Evolutionary conservation across 1,140 invertebrate genomes (phyloP), one percentile per base, ranked within the genome.

Genomic region (Drosophila asahinai): DNA sequence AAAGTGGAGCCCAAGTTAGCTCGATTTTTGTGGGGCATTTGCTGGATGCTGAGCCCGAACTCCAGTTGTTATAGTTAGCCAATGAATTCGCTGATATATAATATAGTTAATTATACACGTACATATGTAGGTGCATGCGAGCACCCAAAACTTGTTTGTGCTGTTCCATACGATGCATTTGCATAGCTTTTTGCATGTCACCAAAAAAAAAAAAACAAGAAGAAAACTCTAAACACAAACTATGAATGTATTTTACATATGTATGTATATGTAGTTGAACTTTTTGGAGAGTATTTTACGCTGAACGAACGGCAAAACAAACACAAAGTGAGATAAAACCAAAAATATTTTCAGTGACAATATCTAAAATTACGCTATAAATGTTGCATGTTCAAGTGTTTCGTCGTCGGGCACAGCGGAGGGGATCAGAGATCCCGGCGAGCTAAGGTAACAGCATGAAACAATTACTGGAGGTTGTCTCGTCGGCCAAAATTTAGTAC

Each of bases 221-320:
- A 11, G 33, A 36, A 36, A 38, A 38, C n/a, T 55, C 52, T 55
- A 55, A 42, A 77, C 43, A 81, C 36, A 22, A 59, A 71, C 38
- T 77, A 72, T 68, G 48, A 59, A 61, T 81, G 66, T 84, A 81
- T 77, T 83, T 71, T 75, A 82, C 57, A 80, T 36, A 36, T 36
- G 3, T 36, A 36, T 36, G 9, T 36, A 55, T 19, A 55, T 5
- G 19, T 76, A 51, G 47, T 72, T 71, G 43, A 66, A 71, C 49
- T 65, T 86, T 86, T 86, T 86, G 83, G 76, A 86, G 55, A 75
- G 36, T 60, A 83, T 86, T 83, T 87, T 83, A 63, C 42, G 65
- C 36, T 42, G 42, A 73, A 11, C 17, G n/a, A 17, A 27, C 22
- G 33, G 65, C 57, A 51, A 71, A 49, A 27, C 25, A 19, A 49